Conservation (phyloP, 1,140 invertebrate species). For the Drosophila equinoxialis region DNA sequence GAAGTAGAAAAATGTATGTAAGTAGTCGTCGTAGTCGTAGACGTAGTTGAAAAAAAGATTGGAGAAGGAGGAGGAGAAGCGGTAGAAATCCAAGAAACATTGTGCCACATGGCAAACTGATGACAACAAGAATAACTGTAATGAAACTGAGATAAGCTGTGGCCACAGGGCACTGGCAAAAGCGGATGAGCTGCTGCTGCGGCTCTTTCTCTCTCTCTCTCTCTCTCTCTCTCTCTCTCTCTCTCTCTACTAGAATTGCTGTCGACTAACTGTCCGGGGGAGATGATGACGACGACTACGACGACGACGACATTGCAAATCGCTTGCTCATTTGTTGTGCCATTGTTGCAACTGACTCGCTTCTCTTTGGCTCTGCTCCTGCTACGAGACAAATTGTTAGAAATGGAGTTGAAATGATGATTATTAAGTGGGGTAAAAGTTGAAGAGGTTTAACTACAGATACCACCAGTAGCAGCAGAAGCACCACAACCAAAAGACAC, state of each 20-base stretch:
- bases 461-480: not conserved
- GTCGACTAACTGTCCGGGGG: slow-evolving; percentile 5
- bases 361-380: not conserved
- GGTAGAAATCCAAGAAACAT: slow-evolving; percentile 40
- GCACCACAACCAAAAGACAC: too few species aligned
- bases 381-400: slow-evolving; percentile 18
- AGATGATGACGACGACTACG: not conserved
- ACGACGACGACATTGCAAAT: slow-evolving; percentile 19
- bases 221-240: not conserved
- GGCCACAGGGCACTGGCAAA: slow-evolving; percentile 20
- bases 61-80: not conserved
- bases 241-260: not conserved
- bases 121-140: slow-evolving; percentile 64
- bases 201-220: not conserved
- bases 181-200: slow-evolving; percentile 5
- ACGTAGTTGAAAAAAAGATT: too few species aligned
- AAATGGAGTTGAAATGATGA: slow-evolving; percentile 19
- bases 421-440: slow-evolving; percentile 37
- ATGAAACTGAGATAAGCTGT: slow-evolving; percentile 62
- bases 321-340: slow-evolving; percentile 26
- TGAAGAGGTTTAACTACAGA: slow-evolving; percentile 9
- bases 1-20: slow-evolving; percentile 16
- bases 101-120: slow-evolving; percentile 54
- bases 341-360: slow-evolving; percentile 16
- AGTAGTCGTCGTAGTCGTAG: not conserved